phyloP scores from a whole-genome alignment of 2,888 invertebrate species.

The Eudasyphora cyanicolor region DNA sequence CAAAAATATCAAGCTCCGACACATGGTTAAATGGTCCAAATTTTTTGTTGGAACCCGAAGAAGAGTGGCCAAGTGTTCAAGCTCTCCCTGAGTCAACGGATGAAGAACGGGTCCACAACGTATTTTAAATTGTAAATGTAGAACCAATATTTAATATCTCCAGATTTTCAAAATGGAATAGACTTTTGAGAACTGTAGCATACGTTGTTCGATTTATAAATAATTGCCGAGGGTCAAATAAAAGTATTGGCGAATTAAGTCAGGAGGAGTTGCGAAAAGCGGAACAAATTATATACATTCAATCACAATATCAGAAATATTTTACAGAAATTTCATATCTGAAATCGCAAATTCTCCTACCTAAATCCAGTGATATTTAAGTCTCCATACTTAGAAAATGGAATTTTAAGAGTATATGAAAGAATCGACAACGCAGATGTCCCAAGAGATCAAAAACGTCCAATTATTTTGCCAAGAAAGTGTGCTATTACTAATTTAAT shows the following conservation, averaged over 20 bases:
- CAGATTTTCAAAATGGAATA: slow-evolving; percentile 51
- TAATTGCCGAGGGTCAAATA: slow-evolving; percentile 12
- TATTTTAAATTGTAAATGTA: neutral
- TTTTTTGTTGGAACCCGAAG: neutral
- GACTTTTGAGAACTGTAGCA: slow-evolving; percentile 5
- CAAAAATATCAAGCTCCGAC: neutral
- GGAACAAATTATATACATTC: slow-evolving; percentile 44
- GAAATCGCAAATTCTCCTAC: neutral
- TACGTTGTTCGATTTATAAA: slow-evolving; percentile 48
- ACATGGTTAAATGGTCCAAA: slow-evolving; percentile 19
- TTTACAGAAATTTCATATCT: slow-evolving; percentile 29
- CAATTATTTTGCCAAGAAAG: slow-evolving; percentile 53
- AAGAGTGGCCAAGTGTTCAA: slow-evolving; percentile 20
- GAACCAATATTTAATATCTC: slow-evolving; percentile 7
- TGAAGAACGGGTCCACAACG: neutral
- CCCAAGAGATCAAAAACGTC: slow-evolving; percentile 19
- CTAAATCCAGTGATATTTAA: slow-evolving; percentile 37
- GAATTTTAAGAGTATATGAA: slow-evolving; percentile 39
- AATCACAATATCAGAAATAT: slow-evolving; percentile 47
- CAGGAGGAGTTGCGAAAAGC: slow-evolving; percentile 41
- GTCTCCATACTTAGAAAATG: slow-evolving; percentile 38
- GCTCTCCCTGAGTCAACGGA: neutral
- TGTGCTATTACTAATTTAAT: slow-evolving; percentile 23
- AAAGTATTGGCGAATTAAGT: slow-evolving; percentile 11
- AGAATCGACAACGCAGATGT: slow-evolving; percentile 44